These are phyloP conservation scores for Periophthalmus modestus DNA, from an alignment of 2,113 vertebrate species.

Conservation along the genomic window DNA sequence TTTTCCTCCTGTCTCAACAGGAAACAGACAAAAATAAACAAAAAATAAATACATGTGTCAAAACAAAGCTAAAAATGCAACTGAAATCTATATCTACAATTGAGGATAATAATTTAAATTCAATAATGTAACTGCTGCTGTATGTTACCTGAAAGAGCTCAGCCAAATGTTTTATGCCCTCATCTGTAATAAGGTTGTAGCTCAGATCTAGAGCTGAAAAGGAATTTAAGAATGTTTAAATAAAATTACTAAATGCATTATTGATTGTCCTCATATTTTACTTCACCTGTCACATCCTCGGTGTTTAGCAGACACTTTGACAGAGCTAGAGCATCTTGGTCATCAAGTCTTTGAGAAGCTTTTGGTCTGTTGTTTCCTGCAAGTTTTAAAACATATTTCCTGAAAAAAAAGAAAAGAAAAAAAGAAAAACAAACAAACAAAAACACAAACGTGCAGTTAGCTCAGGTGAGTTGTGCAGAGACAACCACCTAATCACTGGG, in stretches of 20 bases:
- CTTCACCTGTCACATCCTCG: slow-evolving; percentile 74
- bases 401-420: slow-evolving; percentile 12
- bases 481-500: no score
- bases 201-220: slow-evolving; percentile 84
- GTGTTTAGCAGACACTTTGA: slow-evolving; percentile 60
- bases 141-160: slow-evolving; percentile 32
- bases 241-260: background rate
- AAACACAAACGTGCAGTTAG: background rate
- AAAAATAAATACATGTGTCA: background rate
- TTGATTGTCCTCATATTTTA: background rate
- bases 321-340: slow-evolving; percentile 75
- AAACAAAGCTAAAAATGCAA: background rate
- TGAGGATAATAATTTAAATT: background rate
- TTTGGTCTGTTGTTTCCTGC: slow-evolving; percentile 73
- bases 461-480: background rate
- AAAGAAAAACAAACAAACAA: background rate
- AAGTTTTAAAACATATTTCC: slow-evolving; percentile 73
- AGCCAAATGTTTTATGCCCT: slow-evolving; percentile 75
- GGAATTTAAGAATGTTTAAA: background rate
- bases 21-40: background rate
- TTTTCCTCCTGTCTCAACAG: slow-evolving; percentile 70
- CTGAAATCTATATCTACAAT: background rate
- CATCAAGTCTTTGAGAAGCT: slow-evolving; percentile 70
- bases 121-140: background rate
- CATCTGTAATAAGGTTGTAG: slow-evolving; percentile 81